Percentiles rank a stretch among this genome's conserved stretches.
phyloP scores from a whole-genome alignment of 2,888 invertebrate species.

The Andrena flavipes region DNA sequence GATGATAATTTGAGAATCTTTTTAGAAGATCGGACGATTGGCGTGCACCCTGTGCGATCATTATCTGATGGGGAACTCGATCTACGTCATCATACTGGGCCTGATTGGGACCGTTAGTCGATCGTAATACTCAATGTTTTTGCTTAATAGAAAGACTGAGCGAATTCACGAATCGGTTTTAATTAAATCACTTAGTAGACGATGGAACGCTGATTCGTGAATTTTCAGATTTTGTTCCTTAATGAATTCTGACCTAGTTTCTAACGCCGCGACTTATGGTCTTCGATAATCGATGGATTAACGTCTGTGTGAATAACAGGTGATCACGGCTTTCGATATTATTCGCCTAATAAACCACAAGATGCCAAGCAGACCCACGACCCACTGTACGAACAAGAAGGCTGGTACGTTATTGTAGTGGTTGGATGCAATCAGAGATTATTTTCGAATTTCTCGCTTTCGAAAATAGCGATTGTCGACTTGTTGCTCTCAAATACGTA shows the following conservation, averaged over 20 bases:
- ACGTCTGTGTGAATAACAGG: conserved; percentile 62
- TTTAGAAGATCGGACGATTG: conserved; percentile 73
- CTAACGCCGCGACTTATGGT: not conserved
- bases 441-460: too few relatives aligned
- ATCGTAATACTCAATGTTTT: conserved; percentile 70
- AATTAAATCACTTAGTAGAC: not conserved
- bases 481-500: too few relatives aligned
- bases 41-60: conserved; percentile 80
- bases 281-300: not conserved
- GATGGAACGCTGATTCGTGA: conserved; percentile 8
- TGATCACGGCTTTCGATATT: conserved; percentile 80
- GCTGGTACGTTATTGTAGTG: conserved; percentile 65
- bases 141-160: conserved; percentile 33
- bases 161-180: conserved; percentile 13
- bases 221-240: not conserved
- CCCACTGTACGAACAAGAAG: conserved; percentile 61
- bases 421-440: not conserved
- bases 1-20: conserved; percentile 23
- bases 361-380: conserved; percentile 60
- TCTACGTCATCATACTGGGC: conserved; percentile 81
- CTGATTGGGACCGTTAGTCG: conserved; percentile 83
- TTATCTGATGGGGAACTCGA: conserved; percentile 78
- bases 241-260: not conserved
- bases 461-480: too few relatives aligned
- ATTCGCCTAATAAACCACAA: conserved; percentile 79